A percentile compares a stretch with the other conserved stretches of the same genome.
Conservation (phyloP, 2,888 invertebrate genomes). For the Lasioglossum marginatum region DNA sequence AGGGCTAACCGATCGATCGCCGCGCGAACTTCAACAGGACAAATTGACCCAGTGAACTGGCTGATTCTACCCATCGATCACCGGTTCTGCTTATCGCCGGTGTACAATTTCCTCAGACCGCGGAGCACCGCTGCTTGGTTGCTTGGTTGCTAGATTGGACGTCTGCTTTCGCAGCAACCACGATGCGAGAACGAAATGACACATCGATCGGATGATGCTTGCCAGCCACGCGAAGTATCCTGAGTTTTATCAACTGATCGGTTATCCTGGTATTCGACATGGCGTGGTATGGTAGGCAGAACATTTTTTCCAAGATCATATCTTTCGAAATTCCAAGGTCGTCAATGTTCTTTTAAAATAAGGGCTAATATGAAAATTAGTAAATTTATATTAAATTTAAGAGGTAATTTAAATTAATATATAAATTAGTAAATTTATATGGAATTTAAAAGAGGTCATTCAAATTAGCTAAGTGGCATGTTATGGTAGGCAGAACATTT, state of each 20-base stretch:
- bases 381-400: too few relatives aligned
- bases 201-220: neutral
- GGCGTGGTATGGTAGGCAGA: too few relatives aligned
- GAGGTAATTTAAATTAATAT: too few relatives aligned
- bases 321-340: too few relatives aligned
- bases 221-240: neutral
- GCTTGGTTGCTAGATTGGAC: neutral
- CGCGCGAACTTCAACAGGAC: slow-evolving; percentile 32
- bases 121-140: neutral
- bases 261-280: neutral
- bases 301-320: too few relatives aligned
- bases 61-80: slow-evolving; percentile 31
- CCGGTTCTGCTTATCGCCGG: neutral
- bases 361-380: too few relatives aligned
- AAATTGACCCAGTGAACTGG: slow-evolving; percentile 35
- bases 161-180: neutral
- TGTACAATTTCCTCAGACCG: neutral
- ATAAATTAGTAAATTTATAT: too few relatives aligned
- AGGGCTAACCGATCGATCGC: slow-evolving; percentile 50
- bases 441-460: too few relatives aligned
- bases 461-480: too few relatives aligned
- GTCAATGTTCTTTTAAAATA: too few relatives aligned
- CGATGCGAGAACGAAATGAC: neutral
- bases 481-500: too few relatives aligned
- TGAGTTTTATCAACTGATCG: neutral